Evolutionary conservation across 2,888 invertebrate genomes (phyloP).

Genomic region (Tinea pellionella): DNA sequence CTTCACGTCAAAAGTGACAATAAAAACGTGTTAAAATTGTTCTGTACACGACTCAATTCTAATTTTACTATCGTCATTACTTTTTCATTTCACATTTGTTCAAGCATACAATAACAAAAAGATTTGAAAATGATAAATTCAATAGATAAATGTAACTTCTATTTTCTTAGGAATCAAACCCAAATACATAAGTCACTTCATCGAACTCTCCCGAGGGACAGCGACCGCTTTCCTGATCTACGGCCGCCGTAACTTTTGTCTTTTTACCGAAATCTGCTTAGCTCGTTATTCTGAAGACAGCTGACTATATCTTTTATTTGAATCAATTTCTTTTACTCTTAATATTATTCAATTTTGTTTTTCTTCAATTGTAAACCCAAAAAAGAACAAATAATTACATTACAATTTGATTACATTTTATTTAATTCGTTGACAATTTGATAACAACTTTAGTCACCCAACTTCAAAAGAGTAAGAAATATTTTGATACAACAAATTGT

Average conservation of each 20-base stretch:
- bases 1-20: background rate
- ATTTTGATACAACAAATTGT: too few species aligned
- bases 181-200: constrained; percentile 26
- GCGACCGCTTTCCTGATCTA: constrained; percentile 26
- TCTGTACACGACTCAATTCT: background rate
- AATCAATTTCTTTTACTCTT: background rate
- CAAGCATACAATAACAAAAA: background rate
- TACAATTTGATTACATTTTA: too few species aligned
- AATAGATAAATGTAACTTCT: constrained; percentile 24
- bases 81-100: background rate
- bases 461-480: too few species aligned
- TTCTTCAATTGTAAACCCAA: too few species aligned
- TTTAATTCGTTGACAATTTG: too few species aligned
- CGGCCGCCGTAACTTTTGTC: constrained; percentile 15
- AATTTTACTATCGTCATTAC: background rate
- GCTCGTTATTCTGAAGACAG: background rate
- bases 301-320: background rate
- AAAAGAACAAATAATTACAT: too few species aligned
- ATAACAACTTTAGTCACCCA: too few species aligned
- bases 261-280: constrained; percentile 7
- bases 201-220: constrained; percentile 22
- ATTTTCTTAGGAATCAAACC: constrained; percentile 21
- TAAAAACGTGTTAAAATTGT: background rate
- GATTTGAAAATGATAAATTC: constrained; percentile 22
- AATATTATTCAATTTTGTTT: background rate